These are phyloP conservation scores for Macrotus californicus DNA, from an alignment of 2,113 vertebrate species.

Conservation along the genomic window DNA sequence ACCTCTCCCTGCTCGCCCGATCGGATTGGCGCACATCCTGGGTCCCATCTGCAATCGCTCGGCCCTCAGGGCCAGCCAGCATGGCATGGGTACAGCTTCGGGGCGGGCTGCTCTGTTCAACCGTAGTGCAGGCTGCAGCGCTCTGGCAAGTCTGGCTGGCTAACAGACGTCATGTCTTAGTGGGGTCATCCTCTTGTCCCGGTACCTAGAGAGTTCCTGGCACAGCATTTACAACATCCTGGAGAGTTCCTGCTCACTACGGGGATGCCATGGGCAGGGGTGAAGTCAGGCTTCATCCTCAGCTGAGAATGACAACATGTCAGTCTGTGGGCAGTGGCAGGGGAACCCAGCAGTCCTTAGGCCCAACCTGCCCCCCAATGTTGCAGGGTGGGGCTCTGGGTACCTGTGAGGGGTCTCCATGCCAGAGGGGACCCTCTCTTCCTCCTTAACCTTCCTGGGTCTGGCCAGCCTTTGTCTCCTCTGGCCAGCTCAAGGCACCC, in stretches of 20 bases:
- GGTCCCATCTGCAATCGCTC: not conserved
- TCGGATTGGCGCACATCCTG: fast-evolving
- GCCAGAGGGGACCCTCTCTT: not conserved
- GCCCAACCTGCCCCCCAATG: too few relatives aligned
- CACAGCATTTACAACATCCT: not conserved
- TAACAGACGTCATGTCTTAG: not conserved
- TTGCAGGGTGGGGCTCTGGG: not conserved
- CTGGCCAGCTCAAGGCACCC: not conserved
- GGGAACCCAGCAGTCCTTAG: not conserved
- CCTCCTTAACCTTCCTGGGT: not conserved
- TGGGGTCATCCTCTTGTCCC: not conserved
- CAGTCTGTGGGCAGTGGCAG: not conserved
- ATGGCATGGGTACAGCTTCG: not conserved
- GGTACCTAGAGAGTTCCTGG: not conserved
- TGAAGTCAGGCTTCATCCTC: not conserved
- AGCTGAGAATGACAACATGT: not conserved
- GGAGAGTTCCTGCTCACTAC: not conserved
- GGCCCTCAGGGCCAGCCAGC: not conserved
- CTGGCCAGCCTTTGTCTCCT: not conserved
- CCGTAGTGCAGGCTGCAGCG: fast-evolving
- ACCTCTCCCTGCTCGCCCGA: fast-evolving
- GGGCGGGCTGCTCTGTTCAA: not conserved
- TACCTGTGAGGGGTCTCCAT: not conserved
- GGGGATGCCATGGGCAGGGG: not conserved
- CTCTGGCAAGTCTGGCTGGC: not conserved